Conservation (phyloP, 2,797 vertebrate species). For the Pelobates cultripes region DNA sequence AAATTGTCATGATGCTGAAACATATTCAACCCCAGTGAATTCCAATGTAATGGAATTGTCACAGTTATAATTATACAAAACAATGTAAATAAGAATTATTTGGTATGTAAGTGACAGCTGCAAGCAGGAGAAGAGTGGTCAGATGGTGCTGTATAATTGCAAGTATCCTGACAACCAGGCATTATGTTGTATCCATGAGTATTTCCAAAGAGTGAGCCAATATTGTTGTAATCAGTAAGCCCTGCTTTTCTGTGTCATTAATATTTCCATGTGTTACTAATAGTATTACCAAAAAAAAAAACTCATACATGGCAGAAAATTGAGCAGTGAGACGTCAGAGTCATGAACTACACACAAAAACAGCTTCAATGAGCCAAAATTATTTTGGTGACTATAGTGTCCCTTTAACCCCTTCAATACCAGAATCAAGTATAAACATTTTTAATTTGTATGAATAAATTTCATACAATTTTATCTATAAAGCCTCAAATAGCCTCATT, state of each 20-base stretch:
- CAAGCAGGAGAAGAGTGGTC: conserved; percentile 40
- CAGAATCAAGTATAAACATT: no score
- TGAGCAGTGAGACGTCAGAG: no score
- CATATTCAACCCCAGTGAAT: conserved; percentile 28
- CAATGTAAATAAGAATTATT: conserved; percentile 43
- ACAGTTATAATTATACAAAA: conserved; percentile 46
- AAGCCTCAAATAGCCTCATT: no score
- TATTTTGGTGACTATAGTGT: no score
- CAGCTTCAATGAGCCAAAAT: no score
- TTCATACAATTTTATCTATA: no score
- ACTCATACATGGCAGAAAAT: no score
- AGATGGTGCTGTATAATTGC: conserved; percentile 47
- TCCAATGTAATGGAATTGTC: conserved; percentile 44
- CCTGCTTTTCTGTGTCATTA: conserved; percentile 6
- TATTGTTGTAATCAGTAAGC: conserved; percentile 22
- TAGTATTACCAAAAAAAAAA: conserved; percentile 18
- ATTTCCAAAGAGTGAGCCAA: conserved; percentile 30
- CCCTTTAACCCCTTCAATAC: no score
- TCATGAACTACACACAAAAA: no score
- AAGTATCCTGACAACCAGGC: conserved; percentile 42
- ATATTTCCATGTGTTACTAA: conserved; percentile 30
- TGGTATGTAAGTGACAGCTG: conserved; percentile 47
- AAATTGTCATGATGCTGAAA: conserved; percentile 41
- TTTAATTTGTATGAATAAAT: no score
- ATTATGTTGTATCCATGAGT: conserved; percentile 37